phyloP scores from a whole-genome alignment of 1,140 invertebrate species.

The Drosophila willistoni region DNA sequence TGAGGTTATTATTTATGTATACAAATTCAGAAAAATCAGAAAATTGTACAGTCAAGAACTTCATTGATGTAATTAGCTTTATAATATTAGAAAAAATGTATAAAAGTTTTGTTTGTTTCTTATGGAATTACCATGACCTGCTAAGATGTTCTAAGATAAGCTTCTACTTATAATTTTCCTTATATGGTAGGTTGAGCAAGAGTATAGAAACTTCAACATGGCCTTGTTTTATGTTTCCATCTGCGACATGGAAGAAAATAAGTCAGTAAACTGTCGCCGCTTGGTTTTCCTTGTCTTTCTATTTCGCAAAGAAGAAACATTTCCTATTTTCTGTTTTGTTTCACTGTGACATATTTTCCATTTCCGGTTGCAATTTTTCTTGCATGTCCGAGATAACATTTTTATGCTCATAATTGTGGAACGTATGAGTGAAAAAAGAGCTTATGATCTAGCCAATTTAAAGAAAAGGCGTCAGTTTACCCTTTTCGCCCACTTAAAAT shows the following conservation, averaged over 20 bases:
- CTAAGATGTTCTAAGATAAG: too few species aligned
- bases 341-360: neutral
- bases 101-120: too few species aligned
- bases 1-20: too few species aligned
- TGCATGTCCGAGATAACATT: neutral
- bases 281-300: neutral
- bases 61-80: too few species aligned
- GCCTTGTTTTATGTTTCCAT: neutral
- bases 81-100: too few species aligned
- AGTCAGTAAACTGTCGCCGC: neutral
- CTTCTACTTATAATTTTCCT: too few species aligned
- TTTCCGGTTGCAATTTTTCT: constrained; percentile 4
- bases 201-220: too few species aligned
- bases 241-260: neutral
- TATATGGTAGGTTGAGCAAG: too few species aligned
- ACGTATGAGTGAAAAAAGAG: neutral
- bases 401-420: neutral
- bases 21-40: too few species aligned
- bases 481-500: neutral
- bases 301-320: neutral
- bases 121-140: too few species aligned
- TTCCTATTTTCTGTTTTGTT: neutral
- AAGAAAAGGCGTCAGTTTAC: neutral
- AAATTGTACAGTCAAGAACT: too few species aligned
- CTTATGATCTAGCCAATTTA: constrained; percentile 1